These are phyloP conservation scores for Platyura marginata DNA, from an alignment of 1,140 invertebrate genomes.

Conservation along the genomic window DNA sequence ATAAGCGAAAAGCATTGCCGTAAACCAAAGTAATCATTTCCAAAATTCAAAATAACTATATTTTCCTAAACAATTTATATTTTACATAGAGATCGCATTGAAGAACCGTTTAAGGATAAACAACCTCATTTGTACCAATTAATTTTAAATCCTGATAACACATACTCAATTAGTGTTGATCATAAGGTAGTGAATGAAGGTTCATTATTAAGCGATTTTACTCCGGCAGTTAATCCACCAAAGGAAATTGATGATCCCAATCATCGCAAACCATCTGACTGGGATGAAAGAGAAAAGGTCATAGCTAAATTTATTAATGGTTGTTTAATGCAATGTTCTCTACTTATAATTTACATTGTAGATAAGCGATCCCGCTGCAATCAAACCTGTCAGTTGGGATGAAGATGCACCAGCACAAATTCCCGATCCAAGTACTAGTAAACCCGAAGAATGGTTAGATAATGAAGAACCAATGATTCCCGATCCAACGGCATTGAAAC, in stretches of 20 bases:
- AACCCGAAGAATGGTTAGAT: slow-evolving; percentile 88
- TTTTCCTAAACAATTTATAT: slow-evolving; percentile 1
- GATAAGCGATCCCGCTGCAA: slow-evolving; percentile 72
- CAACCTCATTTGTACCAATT: slow-evolving; percentile 89
- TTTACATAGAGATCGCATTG: slow-evolving; percentile 42
- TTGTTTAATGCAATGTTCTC: not conserved
- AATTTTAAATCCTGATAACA: slow-evolving; percentile 75
- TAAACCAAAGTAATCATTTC: slow-evolving; percentile 61
- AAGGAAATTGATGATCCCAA: slow-evolving; percentile 88
- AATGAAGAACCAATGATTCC: slow-evolving; percentile 77
- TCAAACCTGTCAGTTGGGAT: slow-evolving; percentile 89
- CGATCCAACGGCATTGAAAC: slow-evolving; percentile 74
- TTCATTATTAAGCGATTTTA: slow-evolving; percentile 74
- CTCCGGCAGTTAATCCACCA: slow-evolving; percentile 86
- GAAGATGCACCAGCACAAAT: slow-evolving; percentile 83
- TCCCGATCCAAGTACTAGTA: slow-evolving; percentile 68
- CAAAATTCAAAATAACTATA: slow-evolving; percentile 2
- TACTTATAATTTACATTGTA: slow-evolving; percentile 8
- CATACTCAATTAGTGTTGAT: slow-evolving; percentile 50
- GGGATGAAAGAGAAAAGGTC: slow-evolving; percentile 90
- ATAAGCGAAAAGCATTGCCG: slow-evolving; percentile 84
- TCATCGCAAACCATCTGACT: slow-evolving; percentile 79
- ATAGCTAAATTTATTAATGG: slow-evolving; percentile 1
- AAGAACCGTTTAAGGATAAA: slow-evolving; percentile 87
- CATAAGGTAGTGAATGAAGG: slow-evolving; percentile 69